Conservation (phyloP, 2,888 invertebrate genomes). For the Ochlodes sylvanus region DNA sequence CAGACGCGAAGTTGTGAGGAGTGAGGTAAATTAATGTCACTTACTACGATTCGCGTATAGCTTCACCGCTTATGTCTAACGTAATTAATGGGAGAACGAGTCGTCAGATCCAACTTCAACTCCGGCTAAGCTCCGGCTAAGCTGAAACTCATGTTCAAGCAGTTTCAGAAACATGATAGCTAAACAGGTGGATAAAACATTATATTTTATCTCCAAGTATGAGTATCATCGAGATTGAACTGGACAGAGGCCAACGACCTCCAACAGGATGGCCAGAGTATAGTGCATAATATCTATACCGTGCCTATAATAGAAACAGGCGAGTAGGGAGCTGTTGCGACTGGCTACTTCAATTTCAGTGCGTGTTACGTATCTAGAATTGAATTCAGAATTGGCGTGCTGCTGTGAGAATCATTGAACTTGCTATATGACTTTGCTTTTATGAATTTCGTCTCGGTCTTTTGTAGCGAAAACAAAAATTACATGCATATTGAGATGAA, state of each 20-base stretch:
- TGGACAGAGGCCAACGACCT: too few relatives aligned
- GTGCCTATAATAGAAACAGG: not conserved
- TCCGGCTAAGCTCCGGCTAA: too few relatives aligned
- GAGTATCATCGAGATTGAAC: too few relatives aligned
- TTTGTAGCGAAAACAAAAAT: too few relatives aligned
- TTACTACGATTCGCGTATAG: not conserved
- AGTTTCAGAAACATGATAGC: too few relatives aligned
- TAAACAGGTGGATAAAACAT: too few relatives aligned
- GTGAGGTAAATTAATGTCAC: not conserved
- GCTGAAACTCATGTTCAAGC: too few relatives aligned
- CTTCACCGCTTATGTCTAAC: not conserved
- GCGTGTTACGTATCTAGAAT: conserved; percentile 18
- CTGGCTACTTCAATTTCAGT: conserved; percentile 11
- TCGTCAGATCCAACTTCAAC: too few relatives aligned
- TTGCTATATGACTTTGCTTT: not conserved
- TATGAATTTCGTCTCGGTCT: not conserved
- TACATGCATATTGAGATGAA: too few relatives aligned
- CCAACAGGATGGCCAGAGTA: too few relatives aligned
- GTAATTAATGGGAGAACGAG: not conserved
- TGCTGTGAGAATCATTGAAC: not conserved
- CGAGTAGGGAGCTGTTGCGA: not conserved
- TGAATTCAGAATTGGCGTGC: conserved; percentile 16
- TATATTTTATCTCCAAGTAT: too few relatives aligned
- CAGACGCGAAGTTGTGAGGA: not conserved
- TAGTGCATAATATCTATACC: too few relatives aligned